A percentile compares a stretch with the other conserved stretches of the same genome.
Conservation (phyloP, 1,140 invertebrate species). For the Drosophila arawakana region DNA sequence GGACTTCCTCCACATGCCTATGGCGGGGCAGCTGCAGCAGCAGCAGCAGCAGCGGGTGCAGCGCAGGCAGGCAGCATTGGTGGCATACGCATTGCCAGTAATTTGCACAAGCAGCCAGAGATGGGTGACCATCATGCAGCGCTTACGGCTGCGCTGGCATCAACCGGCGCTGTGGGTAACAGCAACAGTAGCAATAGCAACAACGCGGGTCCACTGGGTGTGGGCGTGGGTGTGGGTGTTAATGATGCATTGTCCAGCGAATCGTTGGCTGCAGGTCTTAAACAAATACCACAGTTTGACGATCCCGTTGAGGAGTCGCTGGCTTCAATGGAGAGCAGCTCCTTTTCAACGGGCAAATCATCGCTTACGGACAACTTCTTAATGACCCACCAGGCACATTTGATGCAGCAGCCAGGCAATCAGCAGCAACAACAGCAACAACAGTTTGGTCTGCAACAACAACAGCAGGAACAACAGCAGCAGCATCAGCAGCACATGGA, state of each 20-base stretch:
- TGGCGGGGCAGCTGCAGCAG: conserved; percentile 40
- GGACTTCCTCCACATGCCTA: conserved; percentile 32
- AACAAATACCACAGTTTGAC: conserved; percentile 84
- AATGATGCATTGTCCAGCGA: conserved; percentile 70
- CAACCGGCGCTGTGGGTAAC: conserved; percentile 27
- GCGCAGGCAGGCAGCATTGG: conserved; percentile 46
- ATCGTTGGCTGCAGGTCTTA: conserved; percentile 72
- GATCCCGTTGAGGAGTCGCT: conserved; percentile 89
- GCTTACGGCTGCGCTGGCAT: conserved; percentile 55
- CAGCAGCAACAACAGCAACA: conserved; percentile 47
- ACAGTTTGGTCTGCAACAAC: conserved; percentile 55
- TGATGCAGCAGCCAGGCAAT: conserved; percentile 63
- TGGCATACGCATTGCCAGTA: conserved; percentile 80
- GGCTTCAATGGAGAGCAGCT: conserved; percentile 87
- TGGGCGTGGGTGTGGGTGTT: conserved; percentile 76
- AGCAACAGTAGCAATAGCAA: conserved; percentile 32
- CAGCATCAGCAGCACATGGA: conserved; percentile 70
- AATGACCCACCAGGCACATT: conserved; percentile 68
- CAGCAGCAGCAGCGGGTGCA: conserved; percentile 38
- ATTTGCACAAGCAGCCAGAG: conserved; percentile 78
- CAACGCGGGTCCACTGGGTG: conserved; percentile 53
- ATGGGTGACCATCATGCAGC: conserved; percentile 68
- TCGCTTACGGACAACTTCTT: conserved; percentile 71
- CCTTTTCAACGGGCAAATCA: conserved; percentile 79
- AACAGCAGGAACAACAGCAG: conserved; percentile 40